Conservation (phyloP, 2,113 vertebrate genomes). For the Phainopepla nitens region DNA sequence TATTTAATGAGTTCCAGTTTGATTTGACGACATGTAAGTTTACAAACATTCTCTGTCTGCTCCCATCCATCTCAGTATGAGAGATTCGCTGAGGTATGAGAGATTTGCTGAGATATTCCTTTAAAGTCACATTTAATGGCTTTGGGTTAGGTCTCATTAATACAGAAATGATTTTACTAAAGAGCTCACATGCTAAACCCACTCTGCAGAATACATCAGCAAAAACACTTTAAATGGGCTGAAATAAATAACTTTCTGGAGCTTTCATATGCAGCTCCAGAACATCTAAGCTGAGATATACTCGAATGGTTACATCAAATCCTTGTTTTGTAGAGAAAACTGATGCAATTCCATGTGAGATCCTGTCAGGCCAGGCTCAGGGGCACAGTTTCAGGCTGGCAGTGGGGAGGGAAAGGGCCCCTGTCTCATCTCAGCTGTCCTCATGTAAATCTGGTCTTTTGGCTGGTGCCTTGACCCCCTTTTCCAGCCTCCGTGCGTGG, state of each 20-base stretch:
- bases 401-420: neutral
- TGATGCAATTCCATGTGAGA: neutral
- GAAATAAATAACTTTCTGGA: slow-evolving; percentile 34
- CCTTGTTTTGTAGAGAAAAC: neutral
- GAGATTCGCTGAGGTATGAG: neutral
- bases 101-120: neutral
- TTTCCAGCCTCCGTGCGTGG: neutral
- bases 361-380: neutral
- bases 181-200: slow-evolving; percentile 5
- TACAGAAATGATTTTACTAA: slow-evolving; percentile 28
- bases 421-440: neutral
- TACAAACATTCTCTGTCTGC: neutral
- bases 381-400: neutral
- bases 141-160: slow-evolving; percentile 52
- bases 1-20: slow-evolving; percentile 51
- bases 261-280: neutral
- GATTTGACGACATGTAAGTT: neutral
- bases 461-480: neutral
- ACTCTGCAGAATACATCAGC: neutral
- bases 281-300: neutral
- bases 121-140: slow-evolving; percentile 16
- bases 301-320: neutral
- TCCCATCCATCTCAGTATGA: slow-evolving; percentile 32
- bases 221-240: neutral
- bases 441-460: neutral